Evolutionary conservation across 2,113 vertebrate genomes (phyloP), one percentile per base, ranked within the genome.

Genomic region (Sceloporus tristichus): DNA sequence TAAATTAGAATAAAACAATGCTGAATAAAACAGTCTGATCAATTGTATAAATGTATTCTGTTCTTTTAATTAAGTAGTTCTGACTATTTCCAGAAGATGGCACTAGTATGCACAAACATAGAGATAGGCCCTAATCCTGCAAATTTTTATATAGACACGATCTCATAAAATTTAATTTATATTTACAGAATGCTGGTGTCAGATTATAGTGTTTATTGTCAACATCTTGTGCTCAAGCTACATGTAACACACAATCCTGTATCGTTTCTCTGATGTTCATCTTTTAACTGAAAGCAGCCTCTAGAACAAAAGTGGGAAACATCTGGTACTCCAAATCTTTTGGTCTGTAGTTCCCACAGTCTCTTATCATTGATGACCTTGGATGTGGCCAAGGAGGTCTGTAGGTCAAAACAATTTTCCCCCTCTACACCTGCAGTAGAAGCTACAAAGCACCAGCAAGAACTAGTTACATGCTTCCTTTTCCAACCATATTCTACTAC

Each of bases 11-110:
- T 66, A 77, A 48, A 77, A 59, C 73, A 65, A 14, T n/a, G 13
- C 27, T n/a, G 75, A 65, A 21, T 29, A 1, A 25, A 92, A 38
- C 54, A 19, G 7, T 48, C 5, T 48, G 59, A n/a, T 73, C 75
- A 48, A 82, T 59, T 34, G 4, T 70, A 82, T 6, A 48, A 76
- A 88, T 92, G 85, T 90, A 76, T 77, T 88, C 42, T 54, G 1
- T 21, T 16, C 27, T 77, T 85, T 42, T 65, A 76, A 76, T 59
- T n/a, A n/a, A 53, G 74, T 21, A 86, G 27, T 86, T 86, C 75
- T 86, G 85, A 48, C 27, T 86, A 59, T 18, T 66, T 65, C 85
- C 85, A 86, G 75, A 68, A 86, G 85, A 78, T 86, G 85, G 85
- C 85, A 86, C 74, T 66, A 86, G 59, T 23, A 86, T 68, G 74